Conservation (phyloP, 1,140 invertebrate genomes). For the Cydia amplana region DNA sequence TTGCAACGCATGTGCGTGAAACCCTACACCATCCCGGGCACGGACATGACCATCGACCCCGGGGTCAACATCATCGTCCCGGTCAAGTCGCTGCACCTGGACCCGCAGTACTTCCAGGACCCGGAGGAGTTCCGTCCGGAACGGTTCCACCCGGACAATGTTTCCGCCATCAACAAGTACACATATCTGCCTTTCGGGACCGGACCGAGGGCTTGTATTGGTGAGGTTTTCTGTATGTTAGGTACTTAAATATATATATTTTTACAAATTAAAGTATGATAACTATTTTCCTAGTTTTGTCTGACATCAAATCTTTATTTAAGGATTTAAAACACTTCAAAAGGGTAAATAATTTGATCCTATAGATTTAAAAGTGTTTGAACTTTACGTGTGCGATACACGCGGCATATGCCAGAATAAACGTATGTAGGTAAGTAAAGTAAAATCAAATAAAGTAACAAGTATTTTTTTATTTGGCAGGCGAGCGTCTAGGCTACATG, state of each 20-base stretch:
- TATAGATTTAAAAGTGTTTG: too few species aligned
- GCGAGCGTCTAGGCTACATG: neutral
- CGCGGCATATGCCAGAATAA: too few species aligned
- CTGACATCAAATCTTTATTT: too few species aligned
- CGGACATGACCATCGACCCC: constrained; percentile 1
- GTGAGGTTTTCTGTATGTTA: neutral
- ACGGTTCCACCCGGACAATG: constrained; percentile 13
- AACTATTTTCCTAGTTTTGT: too few species aligned
- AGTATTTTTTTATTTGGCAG: neutral
- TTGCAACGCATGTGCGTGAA: neutral
- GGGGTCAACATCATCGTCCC: constrained; percentile 21
- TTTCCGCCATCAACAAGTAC: neutral
- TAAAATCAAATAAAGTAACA: neutral
- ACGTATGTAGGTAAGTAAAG: too few species aligned
- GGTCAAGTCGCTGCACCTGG: neutral
- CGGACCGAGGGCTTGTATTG: constrained; percentile 16
- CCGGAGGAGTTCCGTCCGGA: constrained; percentile 8
- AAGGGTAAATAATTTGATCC: too few species aligned
- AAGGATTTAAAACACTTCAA: too few species aligned
- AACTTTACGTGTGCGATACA: too few species aligned
- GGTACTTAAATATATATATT: too few species aligned
- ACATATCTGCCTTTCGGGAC: neutral
- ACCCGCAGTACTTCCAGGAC: neutral
- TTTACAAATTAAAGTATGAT: too few species aligned
- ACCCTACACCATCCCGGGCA: neutral